phyloP scores from a whole-genome alignment of 2,888 invertebrate species.

The Mesoligia furuncula region DNA sequence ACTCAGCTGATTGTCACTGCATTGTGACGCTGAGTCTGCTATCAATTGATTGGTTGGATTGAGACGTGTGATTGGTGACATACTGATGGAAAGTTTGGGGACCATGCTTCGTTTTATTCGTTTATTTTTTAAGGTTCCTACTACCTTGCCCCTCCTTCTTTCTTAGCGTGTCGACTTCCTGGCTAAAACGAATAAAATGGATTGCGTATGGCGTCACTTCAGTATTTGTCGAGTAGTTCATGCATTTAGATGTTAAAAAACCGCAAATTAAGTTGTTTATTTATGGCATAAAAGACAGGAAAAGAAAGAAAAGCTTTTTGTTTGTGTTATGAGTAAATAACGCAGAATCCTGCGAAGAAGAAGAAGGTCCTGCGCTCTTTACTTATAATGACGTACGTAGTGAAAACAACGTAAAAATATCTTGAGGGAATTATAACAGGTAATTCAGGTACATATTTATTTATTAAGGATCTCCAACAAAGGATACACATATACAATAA shows the following conservation, averaged over 20 bases:
- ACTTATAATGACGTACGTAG: too few relatives aligned
- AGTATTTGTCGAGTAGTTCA: background rate
- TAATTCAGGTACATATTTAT: background rate
- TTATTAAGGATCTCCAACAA: too few relatives aligned
- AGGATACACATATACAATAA: too few relatives aligned
- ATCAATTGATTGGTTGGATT: constrained; percentile 51
- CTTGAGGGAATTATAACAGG: background rate
- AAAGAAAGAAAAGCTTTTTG: too few relatives aligned
- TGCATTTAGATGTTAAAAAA: background rate
- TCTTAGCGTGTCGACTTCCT: background rate
- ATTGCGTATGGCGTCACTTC: too few relatives aligned
- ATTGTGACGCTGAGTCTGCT: constrained; percentile 41
- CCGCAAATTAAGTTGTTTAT: background rate
- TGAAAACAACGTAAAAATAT: background rate
- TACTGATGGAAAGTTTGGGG: background rate
- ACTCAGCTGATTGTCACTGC: constrained; percentile 61
- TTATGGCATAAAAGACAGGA: too few relatives aligned
- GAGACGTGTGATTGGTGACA: constrained; percentile 44
- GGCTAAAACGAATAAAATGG: background rate
- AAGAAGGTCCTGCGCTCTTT: too few relatives aligned
- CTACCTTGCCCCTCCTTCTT: background rate
- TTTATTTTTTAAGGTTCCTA: background rate
- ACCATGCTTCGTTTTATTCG: background rate
- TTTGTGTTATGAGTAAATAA: background rate
- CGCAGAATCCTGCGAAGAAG: too few relatives aligned